phyloP scores from a whole-genome alignment of 1,140 invertebrate genomes.

The Aphis craccivora region DNA sequence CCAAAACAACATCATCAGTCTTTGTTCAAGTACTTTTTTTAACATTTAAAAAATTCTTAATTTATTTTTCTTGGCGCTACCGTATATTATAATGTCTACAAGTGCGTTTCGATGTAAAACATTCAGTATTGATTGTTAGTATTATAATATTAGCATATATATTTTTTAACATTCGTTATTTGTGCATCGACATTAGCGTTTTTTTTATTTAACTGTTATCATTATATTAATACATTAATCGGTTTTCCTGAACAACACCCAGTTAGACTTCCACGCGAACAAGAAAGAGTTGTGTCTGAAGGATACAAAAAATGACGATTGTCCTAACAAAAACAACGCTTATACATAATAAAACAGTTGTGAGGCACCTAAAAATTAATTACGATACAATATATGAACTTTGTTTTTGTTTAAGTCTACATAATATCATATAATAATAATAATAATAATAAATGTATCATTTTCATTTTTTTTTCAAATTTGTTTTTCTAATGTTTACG shows the following conservation, averaged over 20 bases:
- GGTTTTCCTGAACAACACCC: constrained; percentile 57
- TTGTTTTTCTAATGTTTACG: constrained; percentile 11
- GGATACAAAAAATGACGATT: constrained; percentile 58
- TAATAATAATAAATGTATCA: constrained; percentile 26
- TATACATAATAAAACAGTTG: constrained; percentile 57
- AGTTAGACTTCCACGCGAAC: constrained; percentile 58
- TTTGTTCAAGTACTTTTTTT: constrained; percentile 58
- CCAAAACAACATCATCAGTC: constrained; percentile 58
- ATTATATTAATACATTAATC: constrained; percentile 13
- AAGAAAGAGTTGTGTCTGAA: constrained; percentile 56
- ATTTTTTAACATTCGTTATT: not conserved
- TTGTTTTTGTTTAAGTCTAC: constrained; percentile 57
- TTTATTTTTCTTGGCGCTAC: constrained; percentile 58
- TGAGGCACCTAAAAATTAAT: constrained; percentile 55
- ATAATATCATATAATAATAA: not conserved
- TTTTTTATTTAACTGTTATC: not conserved
- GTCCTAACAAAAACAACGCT: constrained; percentile 58
- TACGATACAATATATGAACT: constrained; percentile 44
- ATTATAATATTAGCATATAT: not conserved
- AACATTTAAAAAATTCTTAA: constrained; percentile 58
- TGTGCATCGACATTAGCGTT: constrained; percentile 9
- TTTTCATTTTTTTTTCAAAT: not conserved
- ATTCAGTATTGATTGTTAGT: constrained; percentile 21
- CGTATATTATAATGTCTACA: constrained; percentile 48
- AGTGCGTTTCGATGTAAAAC: constrained; percentile 44